A percentile compares a stretch with the other conserved stretches of the same genome.
Conservation (phyloP, 2,888 invertebrate species). For the Coenonympha arcania region DNA sequence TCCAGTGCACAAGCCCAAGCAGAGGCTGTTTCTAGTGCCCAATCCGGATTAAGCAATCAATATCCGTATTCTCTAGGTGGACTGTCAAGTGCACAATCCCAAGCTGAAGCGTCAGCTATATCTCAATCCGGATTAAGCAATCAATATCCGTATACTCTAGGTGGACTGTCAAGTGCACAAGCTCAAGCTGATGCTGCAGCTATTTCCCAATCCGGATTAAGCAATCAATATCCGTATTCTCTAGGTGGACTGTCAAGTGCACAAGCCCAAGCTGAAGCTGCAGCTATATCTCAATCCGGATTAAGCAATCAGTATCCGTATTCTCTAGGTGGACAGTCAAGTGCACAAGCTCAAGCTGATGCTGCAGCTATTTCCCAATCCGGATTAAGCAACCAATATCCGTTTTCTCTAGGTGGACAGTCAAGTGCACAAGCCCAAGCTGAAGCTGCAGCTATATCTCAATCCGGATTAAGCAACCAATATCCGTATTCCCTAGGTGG, state of each 20-base stretch:
- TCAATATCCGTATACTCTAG: background rate
- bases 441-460: background rate
- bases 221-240: background rate
- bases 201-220: background rate
- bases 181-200: background rate
- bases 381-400: background rate
- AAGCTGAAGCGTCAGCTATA: background rate
- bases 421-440: background rate
- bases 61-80: background rate
- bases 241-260: background rate
- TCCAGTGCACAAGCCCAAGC: background rate
- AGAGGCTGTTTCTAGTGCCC: background rate
- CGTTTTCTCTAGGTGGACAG: background rate
- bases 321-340: background rate
- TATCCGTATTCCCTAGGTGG: background rate
- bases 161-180: background rate
- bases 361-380: background rate
- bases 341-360: no score
- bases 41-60: background rate
- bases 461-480: background rate
- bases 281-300: background rate
- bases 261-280: background rate
- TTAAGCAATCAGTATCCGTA: background rate
- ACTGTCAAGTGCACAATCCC: constrained; percentile 5
- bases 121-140: background rate